Evolutionary conservation across 2,888 invertebrate genomes (phyloP).

Genomic region (Acrocera orbiculus): DNA sequence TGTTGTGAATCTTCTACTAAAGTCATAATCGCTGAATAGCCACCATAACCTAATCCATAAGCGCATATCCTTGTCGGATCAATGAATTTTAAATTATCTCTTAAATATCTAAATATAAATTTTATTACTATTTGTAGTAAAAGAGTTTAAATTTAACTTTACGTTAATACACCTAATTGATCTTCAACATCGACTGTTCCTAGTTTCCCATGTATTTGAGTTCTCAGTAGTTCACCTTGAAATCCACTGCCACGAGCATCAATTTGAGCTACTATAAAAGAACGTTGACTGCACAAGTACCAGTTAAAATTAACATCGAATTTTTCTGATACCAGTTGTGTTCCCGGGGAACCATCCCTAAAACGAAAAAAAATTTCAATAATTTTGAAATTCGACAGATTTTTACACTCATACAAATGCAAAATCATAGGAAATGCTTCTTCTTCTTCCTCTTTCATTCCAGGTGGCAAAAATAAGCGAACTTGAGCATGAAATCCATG

Average conservation of each 20-base stretch:
- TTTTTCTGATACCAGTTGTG: slow-evolving; percentile 65
- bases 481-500: slow-evolving; percentile 56
- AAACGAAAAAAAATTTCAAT: slow-evolving; percentile 1
- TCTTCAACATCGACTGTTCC: slow-evolving; percentile 62
- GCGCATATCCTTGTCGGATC: slow-evolving; percentile 65
- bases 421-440: slow-evolving; percentile 64
- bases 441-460: slow-evolving; percentile 66
- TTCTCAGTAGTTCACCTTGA: slow-evolving; percentile 57
- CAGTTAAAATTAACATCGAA: slow-evolving; percentile 70
- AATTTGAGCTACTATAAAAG: slow-evolving; percentile 72
- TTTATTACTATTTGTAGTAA: neutral
- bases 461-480: slow-evolving; percentile 63
- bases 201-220: slow-evolving; percentile 54
- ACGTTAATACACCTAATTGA: slow-evolving; percentile 50
- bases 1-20: slow-evolving; percentile 57
- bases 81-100: slow-evolving; percentile 63
- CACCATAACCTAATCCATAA: slow-evolving; percentile 78
- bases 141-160: slow-evolving; percentile 18
- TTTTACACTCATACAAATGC: slow-evolving; percentile 50
- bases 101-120: slow-evolving; percentile 41
- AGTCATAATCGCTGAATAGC: slow-evolving; percentile 64
- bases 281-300: slow-evolving; percentile 63
- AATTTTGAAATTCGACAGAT: neutral
- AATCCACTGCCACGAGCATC: slow-evolving; percentile 78
- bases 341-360: slow-evolving; percentile 64